Evolutionary conservation across 2,888 invertebrate species (phyloP), one percentile per base, ranked within the genome.

Genomic region (Belgica antarctica): DNA sequence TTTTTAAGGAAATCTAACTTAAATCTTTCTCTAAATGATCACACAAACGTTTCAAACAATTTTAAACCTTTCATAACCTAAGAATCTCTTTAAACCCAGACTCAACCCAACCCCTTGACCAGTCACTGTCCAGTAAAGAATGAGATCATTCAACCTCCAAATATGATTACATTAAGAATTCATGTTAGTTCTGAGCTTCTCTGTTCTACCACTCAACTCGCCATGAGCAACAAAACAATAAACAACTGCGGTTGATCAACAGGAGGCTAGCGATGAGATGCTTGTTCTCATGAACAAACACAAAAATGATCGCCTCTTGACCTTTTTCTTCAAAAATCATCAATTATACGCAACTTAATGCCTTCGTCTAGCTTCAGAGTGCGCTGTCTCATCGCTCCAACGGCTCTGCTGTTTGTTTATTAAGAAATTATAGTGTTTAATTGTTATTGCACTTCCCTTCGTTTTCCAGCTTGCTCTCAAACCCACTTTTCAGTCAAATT

Each of bases 371-470:
- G 12, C 3, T n/a, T n/a, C n/a, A n/a, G n/a, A n/a, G n/a, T n/a
- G n/a, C n/a, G n/a, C n/a, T n/a, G 12, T 25, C n/a, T 27, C 2
- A 57, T 62, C 27, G 19, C 31, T 34, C 19, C 27, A 61, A 2
- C 28, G 31, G 31, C 2, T 28, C 19, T 59, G 27, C 12, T 24
- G 27, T 59, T 59, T 59, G 59, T 59, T 57, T 57, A 68, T 57
- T 68, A 68, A 57, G 68, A 68, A 68, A 68, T 68, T 68, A 57
- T n/a, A 57, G n/a, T 19, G 28, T 34, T 68, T 57, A 68, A 68
- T 68, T 68, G 68, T 68, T 68, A 68, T 68, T 57, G 22, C 68
- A 25, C 62, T 62, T 62, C 52, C 52, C 52, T n/a, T 31, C 12
- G 34, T 52, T 41, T 52, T 52, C 52, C 52, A 17, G 17, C 17